Base-by-base conservation (phyloP, 2,888 invertebrate genomes). In the Spisula solida region DNA sequence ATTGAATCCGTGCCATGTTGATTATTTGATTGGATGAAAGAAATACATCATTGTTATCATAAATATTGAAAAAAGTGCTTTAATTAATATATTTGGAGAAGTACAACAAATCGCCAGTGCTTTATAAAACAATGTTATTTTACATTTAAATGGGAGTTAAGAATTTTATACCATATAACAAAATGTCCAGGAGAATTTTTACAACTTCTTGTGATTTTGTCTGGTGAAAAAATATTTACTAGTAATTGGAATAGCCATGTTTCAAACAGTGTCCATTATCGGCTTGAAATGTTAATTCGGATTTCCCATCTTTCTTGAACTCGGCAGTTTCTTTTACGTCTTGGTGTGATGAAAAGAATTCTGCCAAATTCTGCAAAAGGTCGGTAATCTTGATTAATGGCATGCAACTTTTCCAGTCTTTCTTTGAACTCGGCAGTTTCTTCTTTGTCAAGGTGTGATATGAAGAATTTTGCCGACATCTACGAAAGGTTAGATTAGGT, bases 1-100 rank as follows among this genome's bases (percentile, higher is more conserved):
- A 29, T 56, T 82, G 8, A 90, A 90, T 90, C 90, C 90, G 90
- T 90, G 90, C 90, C 90, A 90, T 90, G 47, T 47, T 75, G 34
- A 75, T 75, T 18, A 31, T 79, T 25, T 79, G 41, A 79, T 60
- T 29, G 55, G 80, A 56, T 29, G 47, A 51, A 31, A 85, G 88
- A 90, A 88, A 82, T 86, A 90, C 86, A 88, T 81, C 90, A 55
- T 70, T 82, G 75, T 87, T 85, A 41, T 41, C 8, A 82, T 87
- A 79, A 81, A 75, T 20, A 86, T 75, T 78, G 48, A 70, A 55
- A 85, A 82, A 87, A 87, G 87, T 87, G 87, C 87, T 82, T 87
- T 87, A 87, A 79, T 87, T 86, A 55, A 34, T 86, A 47, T 81
- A 82, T 41, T 48, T 55, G 83, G 79, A 83, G 83, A 41, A 82